These are phyloP conservation scores for Halichoerus grypus DNA, from an alignment of 2,113 vertebrate genomes.

Conservation along the genomic window DNA sequence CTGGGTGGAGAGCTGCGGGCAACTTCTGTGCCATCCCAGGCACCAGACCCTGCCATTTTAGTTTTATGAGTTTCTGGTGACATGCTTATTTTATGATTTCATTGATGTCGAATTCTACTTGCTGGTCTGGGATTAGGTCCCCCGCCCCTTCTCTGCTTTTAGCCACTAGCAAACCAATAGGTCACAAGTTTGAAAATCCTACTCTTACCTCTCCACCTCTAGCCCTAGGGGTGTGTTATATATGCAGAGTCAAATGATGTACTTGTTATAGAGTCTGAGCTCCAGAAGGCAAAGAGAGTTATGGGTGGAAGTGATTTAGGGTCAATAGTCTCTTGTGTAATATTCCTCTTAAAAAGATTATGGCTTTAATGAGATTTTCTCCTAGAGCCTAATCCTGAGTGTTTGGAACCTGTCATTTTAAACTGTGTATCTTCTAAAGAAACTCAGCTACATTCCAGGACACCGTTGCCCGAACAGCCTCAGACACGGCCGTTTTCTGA, in stretches of 20 bases:
- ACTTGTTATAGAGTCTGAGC: background rate
- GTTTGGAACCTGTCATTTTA: background rate
- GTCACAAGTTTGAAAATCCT: background rate
- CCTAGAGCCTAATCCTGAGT: background rate
- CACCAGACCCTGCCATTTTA: background rate
- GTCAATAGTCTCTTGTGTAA: background rate
- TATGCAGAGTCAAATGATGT: background rate
- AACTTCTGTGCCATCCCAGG: background rate
- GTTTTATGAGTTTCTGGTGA: background rate
- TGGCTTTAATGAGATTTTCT: background rate
- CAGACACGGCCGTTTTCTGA: background rate
- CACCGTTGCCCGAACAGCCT: background rate
- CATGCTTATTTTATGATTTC: background rate
- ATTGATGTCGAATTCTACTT: background rate
- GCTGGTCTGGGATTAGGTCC: background rate
- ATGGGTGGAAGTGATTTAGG: background rate
- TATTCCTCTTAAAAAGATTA: background rate
- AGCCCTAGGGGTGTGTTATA: background rate
- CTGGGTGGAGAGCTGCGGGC: background rate
- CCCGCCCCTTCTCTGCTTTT: background rate
- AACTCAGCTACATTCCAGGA: background rate
- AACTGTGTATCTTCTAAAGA: background rate
- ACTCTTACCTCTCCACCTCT: background rate
- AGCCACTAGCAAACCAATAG: background rate
- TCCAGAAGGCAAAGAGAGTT: background rate